These are phyloP conservation scores for Tetraneura akinire DNA, from an alignment of 1,140 invertebrate genomes.

Conservation along the genomic window DNA sequence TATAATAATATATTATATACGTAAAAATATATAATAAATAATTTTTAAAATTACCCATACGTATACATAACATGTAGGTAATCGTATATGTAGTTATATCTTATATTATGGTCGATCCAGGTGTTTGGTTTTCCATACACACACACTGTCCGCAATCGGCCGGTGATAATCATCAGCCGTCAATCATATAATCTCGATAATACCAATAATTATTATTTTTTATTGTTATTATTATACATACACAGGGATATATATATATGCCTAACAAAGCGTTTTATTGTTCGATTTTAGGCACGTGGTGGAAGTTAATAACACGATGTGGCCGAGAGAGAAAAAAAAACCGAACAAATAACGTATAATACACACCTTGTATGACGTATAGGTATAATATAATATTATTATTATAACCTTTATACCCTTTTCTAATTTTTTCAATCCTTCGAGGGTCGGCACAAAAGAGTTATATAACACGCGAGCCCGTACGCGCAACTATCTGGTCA, in stretches of 20 bases:
- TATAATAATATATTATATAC: no score
- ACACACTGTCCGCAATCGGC: not conserved
- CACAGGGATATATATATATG: not conserved
- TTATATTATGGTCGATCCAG: slow-evolving; percentile 23
- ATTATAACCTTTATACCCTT: no score
- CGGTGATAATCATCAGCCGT: slow-evolving; percentile 42
- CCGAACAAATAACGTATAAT: not conserved
- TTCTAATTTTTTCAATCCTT: no score
- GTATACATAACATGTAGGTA: no score
- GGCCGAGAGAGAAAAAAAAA: not conserved
- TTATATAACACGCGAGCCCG: slow-evolving; percentile 8
- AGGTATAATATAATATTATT: no score
- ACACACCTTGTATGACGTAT: no score
- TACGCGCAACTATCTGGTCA: slow-evolving; percentile 34
- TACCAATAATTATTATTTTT: slow-evolving; percentile 50
- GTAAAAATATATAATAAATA: no score
- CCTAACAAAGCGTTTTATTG: slow-evolving; percentile 50
- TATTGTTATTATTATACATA: not conserved
- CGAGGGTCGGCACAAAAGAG: slow-evolving; percentile 48
- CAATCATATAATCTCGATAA: slow-evolving; percentile 47
- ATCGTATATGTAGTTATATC: no score
- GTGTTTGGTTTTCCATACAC: slow-evolving; percentile 30
- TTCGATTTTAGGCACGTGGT: slow-evolving; percentile 35
- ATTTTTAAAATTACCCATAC: slow-evolving; percentile 32
- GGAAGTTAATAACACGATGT: slow-evolving; percentile 40